Conservation (phyloP, 2,797 vertebrate genomes). For the Poeciliopsis paucimaculata region DNA sequence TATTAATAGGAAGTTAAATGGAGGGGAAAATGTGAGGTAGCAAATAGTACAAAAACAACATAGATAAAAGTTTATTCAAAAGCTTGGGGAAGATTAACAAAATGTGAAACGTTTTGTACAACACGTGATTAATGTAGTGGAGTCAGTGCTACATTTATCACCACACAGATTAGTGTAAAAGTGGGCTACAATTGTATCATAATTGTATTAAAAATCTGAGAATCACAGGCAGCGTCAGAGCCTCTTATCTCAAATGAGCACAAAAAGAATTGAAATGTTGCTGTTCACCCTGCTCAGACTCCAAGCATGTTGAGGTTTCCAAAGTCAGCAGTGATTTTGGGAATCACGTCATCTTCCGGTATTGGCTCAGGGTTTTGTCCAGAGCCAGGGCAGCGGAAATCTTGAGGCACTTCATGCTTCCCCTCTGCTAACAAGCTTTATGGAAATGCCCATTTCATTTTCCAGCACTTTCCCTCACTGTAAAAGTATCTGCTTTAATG, state of each 20-base stretch:
- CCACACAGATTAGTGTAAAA: background rate
- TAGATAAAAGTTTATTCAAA: background rate
- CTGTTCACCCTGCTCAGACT: background rate
- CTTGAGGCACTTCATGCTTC: background rate
- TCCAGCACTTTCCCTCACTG: background rate
- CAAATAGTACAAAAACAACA: background rate
- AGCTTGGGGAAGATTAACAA: background rate
- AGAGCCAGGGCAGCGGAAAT: background rate
- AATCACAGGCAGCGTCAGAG: background rate
- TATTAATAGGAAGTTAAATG: background rate
- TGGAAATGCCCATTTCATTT: background rate
- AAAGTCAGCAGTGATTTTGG: background rate
- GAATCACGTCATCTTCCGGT: background rate
- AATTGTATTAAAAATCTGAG: background rate
- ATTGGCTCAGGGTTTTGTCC: background rate
- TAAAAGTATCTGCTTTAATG: background rate
- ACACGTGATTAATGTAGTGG: background rate
- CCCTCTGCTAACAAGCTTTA: background rate
- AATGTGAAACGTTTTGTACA: background rate
- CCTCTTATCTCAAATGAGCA: background rate
- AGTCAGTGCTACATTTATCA: background rate
- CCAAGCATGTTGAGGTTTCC: background rate
- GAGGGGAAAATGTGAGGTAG: background rate
- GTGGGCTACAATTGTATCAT: background rate
- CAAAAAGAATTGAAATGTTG: background rate